Conservation (phyloP, 2,888 invertebrate species). For the Cerceris rybyensis region DNA sequence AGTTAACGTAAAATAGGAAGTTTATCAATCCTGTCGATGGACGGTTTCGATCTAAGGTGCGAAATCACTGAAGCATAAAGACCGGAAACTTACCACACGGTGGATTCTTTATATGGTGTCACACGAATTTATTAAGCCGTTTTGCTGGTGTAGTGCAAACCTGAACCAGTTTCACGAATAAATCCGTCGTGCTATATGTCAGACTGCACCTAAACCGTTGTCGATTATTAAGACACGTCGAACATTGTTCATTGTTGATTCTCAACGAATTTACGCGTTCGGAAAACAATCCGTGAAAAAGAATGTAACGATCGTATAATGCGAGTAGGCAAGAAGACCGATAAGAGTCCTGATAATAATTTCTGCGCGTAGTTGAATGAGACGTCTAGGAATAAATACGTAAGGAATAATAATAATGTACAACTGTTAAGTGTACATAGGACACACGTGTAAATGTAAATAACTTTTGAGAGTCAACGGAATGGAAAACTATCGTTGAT, state of each 20-base stretch:
- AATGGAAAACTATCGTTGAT: conserved; percentile 4
- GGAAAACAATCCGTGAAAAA: background rate
- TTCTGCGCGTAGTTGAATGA: conserved; percentile 15
- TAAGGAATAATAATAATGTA: conserved; percentile 10
- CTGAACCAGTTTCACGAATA: conserved; percentile 64
- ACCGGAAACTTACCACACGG: conserved; percentile 5
- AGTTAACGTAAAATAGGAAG: conserved; percentile 23
- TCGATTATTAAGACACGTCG: conserved; percentile 29
- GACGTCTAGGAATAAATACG: conserved; percentile 38
- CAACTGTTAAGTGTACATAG: conserved; percentile 8
- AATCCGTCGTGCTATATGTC: conserved; percentile 61
- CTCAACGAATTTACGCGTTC: background rate
- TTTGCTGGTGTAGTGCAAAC: conserved; percentile 48
- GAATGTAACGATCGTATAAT: background rate
- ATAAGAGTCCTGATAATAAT: conserved; percentile 33
- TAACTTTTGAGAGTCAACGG: conserved; percentile 12
- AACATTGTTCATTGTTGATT: background rate
- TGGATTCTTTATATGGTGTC: conserved; percentile 35
- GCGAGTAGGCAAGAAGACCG: conserved; percentile 10
- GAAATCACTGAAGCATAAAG: conserved; percentile 53
- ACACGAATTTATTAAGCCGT: conserved; percentile 73
- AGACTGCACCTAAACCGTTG: conserved; percentile 29
- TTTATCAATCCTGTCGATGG: conserved; percentile 42
- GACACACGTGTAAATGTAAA: conserved; percentile 41
- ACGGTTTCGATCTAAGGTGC: conserved; percentile 19